Conservation (phyloP, 2,113 vertebrate genomes). For the Psephotus haematonotus region DNA sequence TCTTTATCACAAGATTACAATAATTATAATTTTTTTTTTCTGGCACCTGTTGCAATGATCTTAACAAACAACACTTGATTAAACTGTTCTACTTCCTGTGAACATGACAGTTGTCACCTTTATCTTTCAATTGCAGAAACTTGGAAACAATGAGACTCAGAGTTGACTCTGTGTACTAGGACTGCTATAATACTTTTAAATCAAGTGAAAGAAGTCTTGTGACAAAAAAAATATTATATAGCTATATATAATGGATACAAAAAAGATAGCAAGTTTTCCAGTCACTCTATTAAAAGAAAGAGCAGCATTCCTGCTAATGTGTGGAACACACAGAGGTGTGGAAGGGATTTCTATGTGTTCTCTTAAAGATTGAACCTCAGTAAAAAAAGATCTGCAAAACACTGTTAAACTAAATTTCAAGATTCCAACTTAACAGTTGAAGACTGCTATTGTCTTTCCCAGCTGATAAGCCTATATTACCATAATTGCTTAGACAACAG, state of each 20-base stretch:
- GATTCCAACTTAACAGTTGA: background rate
- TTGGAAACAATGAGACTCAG: background rate
- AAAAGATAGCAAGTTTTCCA: background rate
- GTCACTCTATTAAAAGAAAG: background rate
- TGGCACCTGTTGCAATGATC: background rate
- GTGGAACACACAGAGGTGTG: background rate
- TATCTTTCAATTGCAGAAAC: background rate
- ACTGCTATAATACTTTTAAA: background rate
- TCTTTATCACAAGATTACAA: background rate
- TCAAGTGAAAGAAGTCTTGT: background rate
- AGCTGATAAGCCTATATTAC: background rate
- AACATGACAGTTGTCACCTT: background rate
- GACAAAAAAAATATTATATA: background rate
- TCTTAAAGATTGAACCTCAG: background rate
- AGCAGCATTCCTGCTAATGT: background rate
- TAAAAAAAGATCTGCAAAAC: background rate
- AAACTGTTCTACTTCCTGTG: background rate
- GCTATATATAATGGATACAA: background rate
- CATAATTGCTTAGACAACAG: background rate
- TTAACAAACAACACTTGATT: background rate
- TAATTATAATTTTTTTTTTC: background rate
- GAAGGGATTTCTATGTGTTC: background rate
- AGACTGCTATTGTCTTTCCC: background rate
- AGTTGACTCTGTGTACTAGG: background rate
- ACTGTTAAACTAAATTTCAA: background rate